Evolutionary conservation across 2,888 invertebrate species (phyloP).

Genomic region (Ochlodes sylvanus): DNA sequence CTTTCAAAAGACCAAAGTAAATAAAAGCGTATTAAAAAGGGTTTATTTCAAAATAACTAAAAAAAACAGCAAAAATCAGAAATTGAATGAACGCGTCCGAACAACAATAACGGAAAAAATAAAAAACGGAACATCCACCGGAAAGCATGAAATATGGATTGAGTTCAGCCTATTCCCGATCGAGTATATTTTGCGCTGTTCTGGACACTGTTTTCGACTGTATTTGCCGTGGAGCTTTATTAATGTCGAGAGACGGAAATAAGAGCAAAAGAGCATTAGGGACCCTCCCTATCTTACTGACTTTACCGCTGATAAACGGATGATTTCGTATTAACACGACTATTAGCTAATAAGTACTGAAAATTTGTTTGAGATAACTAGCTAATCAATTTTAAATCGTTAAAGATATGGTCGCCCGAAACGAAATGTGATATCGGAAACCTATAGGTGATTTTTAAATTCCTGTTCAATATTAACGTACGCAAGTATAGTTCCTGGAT

Average conservation of each 20-base stretch:
- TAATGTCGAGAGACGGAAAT: conserved; percentile 5
- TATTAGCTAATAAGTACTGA: too few relatives aligned
- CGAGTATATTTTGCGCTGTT: conserved; percentile 17
- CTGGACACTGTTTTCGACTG: conserved; percentile 18
- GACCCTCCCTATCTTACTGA: neutral
- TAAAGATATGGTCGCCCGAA: too few relatives aligned
- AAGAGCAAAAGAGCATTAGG: conserved; percentile 3
- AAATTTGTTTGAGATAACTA: too few relatives aligned
- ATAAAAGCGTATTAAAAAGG: neutral
- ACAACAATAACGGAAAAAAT: conserved; percentile 33
- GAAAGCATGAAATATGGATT: conserved; percentile 30
- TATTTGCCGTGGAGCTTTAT: conserved; percentile 4
- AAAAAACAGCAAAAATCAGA: conserved; percentile 21
- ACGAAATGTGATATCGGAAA: too few relatives aligned
- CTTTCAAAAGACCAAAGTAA: too few relatives aligned
- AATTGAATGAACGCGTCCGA: conserved; percentile 23
- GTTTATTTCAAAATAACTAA: conserved; percentile 13
- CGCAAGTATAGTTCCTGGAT: too few relatives aligned
- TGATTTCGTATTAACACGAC: too few relatives aligned
- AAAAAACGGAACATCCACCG: conserved; percentile 10
- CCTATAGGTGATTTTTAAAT: too few relatives aligned
- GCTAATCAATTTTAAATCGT: too few relatives aligned
- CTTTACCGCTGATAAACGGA: neutral
- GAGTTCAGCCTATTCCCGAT: conserved; percentile 29
- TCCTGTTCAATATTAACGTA: too few relatives aligned